A percentile compares a stretch with the other conserved stretches of the same genome.
Evolutionary conservation across 1,140 invertebrate genomes (phyloP).

Genomic region (Drusus annulatus): DNA sequence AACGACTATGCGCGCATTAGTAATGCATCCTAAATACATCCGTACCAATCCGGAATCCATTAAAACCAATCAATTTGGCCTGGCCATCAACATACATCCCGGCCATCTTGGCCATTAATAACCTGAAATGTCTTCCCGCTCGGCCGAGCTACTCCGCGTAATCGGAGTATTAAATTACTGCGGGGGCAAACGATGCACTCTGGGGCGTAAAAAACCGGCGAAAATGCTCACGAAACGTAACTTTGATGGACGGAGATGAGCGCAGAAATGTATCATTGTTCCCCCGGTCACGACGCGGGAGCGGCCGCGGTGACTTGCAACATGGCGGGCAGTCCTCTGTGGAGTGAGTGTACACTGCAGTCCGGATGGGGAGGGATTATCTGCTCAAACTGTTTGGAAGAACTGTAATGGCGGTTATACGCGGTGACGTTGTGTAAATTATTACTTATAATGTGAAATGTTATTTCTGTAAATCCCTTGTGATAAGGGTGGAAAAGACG

Average conservation of each 20-base stretch:
- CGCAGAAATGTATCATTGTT: constrained; percentile 27
- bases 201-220: neutral
- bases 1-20: too few species aligned
- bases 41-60: neutral
- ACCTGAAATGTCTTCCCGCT: constrained; percentile 2
- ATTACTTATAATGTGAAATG: too few species aligned
- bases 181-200: constrained; percentile 27
- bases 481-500: too few species aligned
- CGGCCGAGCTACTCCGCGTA: neutral
- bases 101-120: constrained; percentile 26
- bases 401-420: too few species aligned
- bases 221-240: constrained; percentile 21
- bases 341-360: too few species aligned
- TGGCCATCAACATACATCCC: neutral
- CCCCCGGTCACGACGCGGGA: constrained; percentile 22
- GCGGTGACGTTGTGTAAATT: too few species aligned
- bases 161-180: constrained; percentile 27
- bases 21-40: too few species aligned
- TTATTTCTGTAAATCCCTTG: too few species aligned
- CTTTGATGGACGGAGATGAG: constrained; percentile 17
- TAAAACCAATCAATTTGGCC: neutral
- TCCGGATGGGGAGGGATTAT: too few species aligned
- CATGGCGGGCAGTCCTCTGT: too few species aligned
- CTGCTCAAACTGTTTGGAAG: too few species aligned
- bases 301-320: constrained; percentile 10